Percentiles rank a stretch among this genome's conserved stretches.
These are phyloP conservation scores for Mythimna pallens DNA, from an alignment of 2,888 invertebrate species.

Conservation along the genomic window DNA sequence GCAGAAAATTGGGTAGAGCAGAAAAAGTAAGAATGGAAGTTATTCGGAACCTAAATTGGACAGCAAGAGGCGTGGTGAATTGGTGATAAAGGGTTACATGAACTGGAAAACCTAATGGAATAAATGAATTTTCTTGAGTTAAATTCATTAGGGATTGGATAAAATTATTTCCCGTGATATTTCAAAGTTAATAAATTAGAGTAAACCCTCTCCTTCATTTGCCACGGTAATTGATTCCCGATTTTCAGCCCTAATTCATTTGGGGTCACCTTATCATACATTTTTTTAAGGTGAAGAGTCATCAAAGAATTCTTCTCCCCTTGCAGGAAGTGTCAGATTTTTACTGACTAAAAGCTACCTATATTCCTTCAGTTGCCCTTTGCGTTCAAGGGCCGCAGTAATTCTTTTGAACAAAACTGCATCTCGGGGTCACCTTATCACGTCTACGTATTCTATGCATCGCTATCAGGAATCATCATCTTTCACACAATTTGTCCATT, in stretches of 20 bases:
- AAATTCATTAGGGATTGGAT: conserved; percentile 12
- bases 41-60: conserved; percentile 25
- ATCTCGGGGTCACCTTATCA: too few species aligned
- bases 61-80: neutral
- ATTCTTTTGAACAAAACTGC: too few species aligned
- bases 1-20: conserved; percentile 16
- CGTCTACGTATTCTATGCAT: too few species aligned
- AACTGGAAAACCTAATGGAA: conserved; percentile 10
- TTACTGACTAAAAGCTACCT: too few species aligned
- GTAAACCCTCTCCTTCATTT: neutral
- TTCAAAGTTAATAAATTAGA: neutral
- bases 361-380: too few species aligned
- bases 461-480: neutral
- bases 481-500: neutral
- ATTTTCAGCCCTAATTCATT: neutral
- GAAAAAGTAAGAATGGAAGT: conserved; percentile 1
- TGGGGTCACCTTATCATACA: neutral
- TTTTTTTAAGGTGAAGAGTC: too few species aligned
- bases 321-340: too few species aligned
- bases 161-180: neutral
- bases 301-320: too few species aligned
- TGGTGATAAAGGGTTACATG: conserved; percentile 3
- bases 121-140: conserved; percentile 29
- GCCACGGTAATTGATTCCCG: neutral
- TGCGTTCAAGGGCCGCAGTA: too few species aligned